These are phyloP conservation scores for Meloidogyne floridensis DNA, from an alignment of 1,140 invertebrate species.

Conservation along the genomic window DNA sequence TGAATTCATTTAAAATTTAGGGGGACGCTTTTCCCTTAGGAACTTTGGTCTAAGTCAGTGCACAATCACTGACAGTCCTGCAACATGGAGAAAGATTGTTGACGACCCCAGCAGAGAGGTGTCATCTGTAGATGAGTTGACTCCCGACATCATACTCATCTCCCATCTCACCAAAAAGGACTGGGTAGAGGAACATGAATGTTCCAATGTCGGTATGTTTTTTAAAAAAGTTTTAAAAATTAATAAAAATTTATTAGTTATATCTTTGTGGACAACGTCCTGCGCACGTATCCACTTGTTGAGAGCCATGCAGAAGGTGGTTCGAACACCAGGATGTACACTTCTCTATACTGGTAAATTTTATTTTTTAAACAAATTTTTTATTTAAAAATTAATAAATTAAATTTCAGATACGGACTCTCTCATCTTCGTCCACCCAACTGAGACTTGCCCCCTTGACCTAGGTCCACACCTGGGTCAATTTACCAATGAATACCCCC, in stretches of 20 bases:
- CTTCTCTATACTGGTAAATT: constrained; percentile 15
- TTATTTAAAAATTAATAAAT: background rate
- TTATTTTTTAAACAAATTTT: background rate
- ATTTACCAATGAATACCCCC: constrained; percentile 13
- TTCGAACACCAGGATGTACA: background rate
- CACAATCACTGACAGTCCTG: background rate
- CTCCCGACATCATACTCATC: background rate
- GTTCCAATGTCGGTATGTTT: constrained; percentile 6
- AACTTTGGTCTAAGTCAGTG: constrained; percentile 8
- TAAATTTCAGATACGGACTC: constrained; percentile 12
- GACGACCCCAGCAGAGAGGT: background rate
- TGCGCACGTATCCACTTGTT: background rate
- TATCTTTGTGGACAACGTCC: constrained; percentile 20
- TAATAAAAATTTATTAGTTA: background rate
- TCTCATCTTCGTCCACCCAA: background rate
- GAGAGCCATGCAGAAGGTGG: constrained; percentile 12
- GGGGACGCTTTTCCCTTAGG: constrained; percentile 4
- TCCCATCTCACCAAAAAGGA: background rate
- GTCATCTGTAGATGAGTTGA: background rate
- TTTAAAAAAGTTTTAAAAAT: background rate
- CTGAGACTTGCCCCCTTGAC: background rate
- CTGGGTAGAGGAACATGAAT: constrained; percentile 5
- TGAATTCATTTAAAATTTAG: background rate
- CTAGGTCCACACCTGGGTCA: constrained; percentile 14
- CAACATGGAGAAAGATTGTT: background rate